These are phyloP conservation scores for Amphimedon queenslandica DNA, from an alignment of 37 sponge, comb jelly and placozoan species.

Conservation along the genomic window DNA sequence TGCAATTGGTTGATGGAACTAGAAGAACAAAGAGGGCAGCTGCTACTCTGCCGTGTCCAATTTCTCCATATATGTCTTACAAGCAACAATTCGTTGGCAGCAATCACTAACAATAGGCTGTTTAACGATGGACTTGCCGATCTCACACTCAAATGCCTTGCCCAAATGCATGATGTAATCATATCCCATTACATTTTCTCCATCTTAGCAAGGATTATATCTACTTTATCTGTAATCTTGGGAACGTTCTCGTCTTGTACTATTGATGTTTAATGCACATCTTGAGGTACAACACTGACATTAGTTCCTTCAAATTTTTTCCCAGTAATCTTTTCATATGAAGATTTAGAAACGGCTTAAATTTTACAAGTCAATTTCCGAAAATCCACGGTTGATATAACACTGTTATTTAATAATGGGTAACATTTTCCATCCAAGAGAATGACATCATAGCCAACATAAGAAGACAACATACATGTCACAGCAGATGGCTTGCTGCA, in stretches of 20 bases:
- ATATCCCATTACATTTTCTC: background rate
- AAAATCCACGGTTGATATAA: no score
- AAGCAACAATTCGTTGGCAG: conserved; percentile 1
- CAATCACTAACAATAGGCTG: background rate
- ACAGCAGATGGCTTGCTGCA: no score
- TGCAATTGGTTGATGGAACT: background rate
- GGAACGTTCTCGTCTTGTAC: background rate
- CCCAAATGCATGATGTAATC: background rate
- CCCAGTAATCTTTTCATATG: no score
- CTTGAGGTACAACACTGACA: no score
- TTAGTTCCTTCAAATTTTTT: no score
- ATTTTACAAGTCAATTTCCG: no score
- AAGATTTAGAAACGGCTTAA: no score
- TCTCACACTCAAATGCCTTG: background rate
- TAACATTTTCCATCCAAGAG: no score
- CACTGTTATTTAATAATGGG: no score
- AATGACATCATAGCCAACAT: no score
- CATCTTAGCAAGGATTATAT: background rate
- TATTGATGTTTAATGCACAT: no score
- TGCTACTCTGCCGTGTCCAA: background rate
- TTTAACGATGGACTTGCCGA: background rate
- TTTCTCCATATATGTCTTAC: background rate
- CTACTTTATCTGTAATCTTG: background rate
- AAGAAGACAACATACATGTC: no score
- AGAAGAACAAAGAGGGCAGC: background rate